Evolutionary conservation across 1,140 invertebrate genomes (phyloP), one percentile per base, ranked within the genome.

Genomic region (Goniozus legneri): DNA sequence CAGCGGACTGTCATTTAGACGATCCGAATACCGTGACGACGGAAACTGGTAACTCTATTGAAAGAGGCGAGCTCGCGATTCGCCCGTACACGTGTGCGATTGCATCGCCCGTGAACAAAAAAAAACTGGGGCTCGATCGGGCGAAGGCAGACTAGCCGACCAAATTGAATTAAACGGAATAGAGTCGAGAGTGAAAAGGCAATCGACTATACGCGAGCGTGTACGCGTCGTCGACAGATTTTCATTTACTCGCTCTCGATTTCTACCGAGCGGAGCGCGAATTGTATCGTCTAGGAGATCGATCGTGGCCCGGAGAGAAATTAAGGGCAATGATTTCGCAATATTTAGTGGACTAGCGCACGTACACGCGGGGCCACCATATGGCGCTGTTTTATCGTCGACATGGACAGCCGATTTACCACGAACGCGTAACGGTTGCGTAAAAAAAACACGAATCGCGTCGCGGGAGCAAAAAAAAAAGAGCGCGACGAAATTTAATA

Each of bases 261-360:
- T n/a, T n/a, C n/a, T n/a, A n/a, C n/a, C n/a, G n/a, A n/a, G n/a
- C n/a, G n/a, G n/a, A n/a, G n/a, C n/a, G n/a, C n/a, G n/a, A n/a
- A n/a, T n/a, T n/a, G n/a, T n/a, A n/a, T n/a, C 10, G 24, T 27
- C 24, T 4, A 10, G 24, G 24, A 41, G 31, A 32, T 45, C 52
- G 57, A 60, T 64, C 52, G 52, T 58, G 40, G 50, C 22, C 43
- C 34, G 10, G n/a, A 14, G 41, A 55, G 48, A 45, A 54, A 65
- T 65, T 58, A 64, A 57, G 46, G 43, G 42, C 52, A 51, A 65
- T 65, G 64, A 68, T 60, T 58, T 54, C 27, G 56, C 58, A 60
- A 54, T 38, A 59, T 61, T 45, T 35, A 13, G 16, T 27, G 27
- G n/a, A n/a, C n/a, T n/a, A n/a, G n/a, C n/a, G n/a, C n/a, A n/a